These are phyloP conservation scores for Coenonympha arcania DNA, from an alignment of 2,888 invertebrate genomes.

Conservation along the genomic window DNA sequence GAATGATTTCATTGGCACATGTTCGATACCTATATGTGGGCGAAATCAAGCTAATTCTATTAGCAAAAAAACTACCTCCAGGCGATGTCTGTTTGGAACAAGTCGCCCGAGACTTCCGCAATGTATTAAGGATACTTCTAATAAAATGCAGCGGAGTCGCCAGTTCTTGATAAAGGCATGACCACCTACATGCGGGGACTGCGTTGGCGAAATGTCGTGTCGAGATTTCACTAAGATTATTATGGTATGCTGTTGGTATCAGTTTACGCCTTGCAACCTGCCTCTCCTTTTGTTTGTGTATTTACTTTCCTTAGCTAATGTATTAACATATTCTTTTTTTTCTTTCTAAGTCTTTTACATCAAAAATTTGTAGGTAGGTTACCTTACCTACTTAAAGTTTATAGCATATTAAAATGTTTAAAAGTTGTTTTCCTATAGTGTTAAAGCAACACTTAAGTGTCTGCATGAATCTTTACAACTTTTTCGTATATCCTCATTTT, in stretches of 20 bases:
- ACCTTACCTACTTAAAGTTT: too few species aligned
- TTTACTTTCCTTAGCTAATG: not conserved
- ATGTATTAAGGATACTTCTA: constrained; percentile 56
- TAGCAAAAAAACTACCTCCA: constrained; percentile 2
- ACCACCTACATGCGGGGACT: constrained; percentile 57
- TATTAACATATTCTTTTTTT: constrained; percentile 1
- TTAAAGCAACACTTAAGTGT: too few species aligned
- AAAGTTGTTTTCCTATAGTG: too few species aligned
- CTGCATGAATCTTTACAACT: too few species aligned
- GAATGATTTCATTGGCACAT: too few species aligned
- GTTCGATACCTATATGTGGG: too few species aligned
- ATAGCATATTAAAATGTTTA: too few species aligned
- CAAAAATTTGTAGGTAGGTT: too few species aligned
- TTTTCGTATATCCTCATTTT: too few species aligned
- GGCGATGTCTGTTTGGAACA: constrained; percentile 14
- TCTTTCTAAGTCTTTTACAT: not conserved
- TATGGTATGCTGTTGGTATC: constrained; percentile 35
- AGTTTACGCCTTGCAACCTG: constrained; percentile 18
- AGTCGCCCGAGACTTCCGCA: constrained; percentile 37
- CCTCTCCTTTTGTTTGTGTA: constrained; percentile 11
- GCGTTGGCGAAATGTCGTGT: constrained; percentile 47
- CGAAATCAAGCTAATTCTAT: not conserved
- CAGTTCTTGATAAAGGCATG: constrained; percentile 51
- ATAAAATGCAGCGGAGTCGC: constrained; percentile 47
- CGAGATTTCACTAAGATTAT: constrained; percentile 46